Evolutionary conservation across 2,888 invertebrate species (phyloP).

Genomic region (Nomada fucata): DNA sequence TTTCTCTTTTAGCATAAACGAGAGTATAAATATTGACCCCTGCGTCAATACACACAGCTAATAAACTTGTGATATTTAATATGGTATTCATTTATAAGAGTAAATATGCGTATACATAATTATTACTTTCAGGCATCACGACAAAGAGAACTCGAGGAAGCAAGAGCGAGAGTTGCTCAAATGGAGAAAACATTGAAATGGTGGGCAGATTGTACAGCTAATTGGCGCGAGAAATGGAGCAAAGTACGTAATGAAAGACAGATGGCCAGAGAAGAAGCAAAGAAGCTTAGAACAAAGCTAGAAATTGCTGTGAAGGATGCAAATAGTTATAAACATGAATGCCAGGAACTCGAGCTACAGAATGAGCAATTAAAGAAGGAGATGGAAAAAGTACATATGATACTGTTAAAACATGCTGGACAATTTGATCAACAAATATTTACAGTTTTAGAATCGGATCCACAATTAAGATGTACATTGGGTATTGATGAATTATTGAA

Average conservation of each 20-base stretch:
- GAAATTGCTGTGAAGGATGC: conserved; percentile 92
- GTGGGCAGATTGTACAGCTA: conserved; percentile 99
- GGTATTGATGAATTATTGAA: conserved; percentile 78
- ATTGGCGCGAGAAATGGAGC: conserved; percentile 98
- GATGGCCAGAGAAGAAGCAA: conserved; percentile 95
- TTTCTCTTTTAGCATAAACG: not conserved
- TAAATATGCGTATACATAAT: not conserved
- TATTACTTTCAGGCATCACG: conserved; percentile 85
- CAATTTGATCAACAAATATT: conserved; percentile 87
- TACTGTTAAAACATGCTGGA: conserved; percentile 89
- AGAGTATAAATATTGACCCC: not conserved
- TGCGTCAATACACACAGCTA: too few relatives aligned
- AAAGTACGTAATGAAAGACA: conserved; percentile 96
- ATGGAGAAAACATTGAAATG: conserved; percentile 99
- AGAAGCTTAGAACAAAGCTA: conserved; percentile 91
- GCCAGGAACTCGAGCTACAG: conserved; percentile 91
- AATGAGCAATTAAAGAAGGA: conserved; percentile 91
- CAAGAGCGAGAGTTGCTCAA: conserved; percentile 96
- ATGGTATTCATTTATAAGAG: not conserved
- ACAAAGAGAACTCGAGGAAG: conserved; percentile 95
- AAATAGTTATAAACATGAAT: conserved; percentile 90
- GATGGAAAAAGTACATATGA: conserved; percentile 91
- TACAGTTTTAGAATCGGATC: conserved; percentile 79
- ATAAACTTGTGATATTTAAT: not conserved
- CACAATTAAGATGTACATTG: conserved; percentile 77